Percentiles rank a stretch among this genome's conserved stretches.
phyloP scores from a whole-genome alignment of 1,140 invertebrate genomes.

The Wasmannia auropunctata region DNA sequence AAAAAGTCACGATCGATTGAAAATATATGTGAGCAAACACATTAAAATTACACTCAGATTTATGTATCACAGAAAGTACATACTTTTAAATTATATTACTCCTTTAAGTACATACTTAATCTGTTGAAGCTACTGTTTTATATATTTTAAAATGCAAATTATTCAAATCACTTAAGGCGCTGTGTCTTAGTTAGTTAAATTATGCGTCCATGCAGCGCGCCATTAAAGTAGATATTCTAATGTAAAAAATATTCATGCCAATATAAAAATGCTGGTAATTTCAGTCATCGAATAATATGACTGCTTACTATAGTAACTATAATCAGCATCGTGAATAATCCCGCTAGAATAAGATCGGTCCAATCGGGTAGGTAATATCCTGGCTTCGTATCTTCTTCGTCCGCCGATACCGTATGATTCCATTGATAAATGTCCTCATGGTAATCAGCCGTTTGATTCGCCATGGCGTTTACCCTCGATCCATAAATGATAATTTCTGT shows the following conservation, averaged over 20 bases:
- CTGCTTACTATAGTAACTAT: constrained; percentile 82
- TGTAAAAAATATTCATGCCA: background rate
- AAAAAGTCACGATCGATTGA: background rate
- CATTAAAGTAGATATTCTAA: background rate
- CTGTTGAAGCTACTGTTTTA: background rate
- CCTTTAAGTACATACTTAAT: no score
- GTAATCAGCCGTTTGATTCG: constrained; percentile 71
- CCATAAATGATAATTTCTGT: constrained; percentile 66
- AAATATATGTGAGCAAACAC: background rate
- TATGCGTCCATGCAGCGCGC: background rate
- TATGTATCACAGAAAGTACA: background rate
- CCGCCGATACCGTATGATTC: constrained; percentile 63
- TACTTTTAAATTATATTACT: no score
- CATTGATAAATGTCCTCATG: constrained; percentile 69
- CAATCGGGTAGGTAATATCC: constrained; percentile 75
- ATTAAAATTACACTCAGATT: background rate
- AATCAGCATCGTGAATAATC: constrained; percentile 81
- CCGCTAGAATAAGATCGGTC: constrained; percentile 78
- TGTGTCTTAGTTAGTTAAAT: background rate
- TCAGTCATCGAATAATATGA: background rate
- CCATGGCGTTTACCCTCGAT: constrained; percentile 72
- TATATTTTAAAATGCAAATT: background rate
- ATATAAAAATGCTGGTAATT: background rate
- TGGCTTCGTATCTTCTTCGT: constrained; percentile 48
- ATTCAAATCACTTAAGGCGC: background rate